Evolutionary conservation across 2,113 vertebrate species (phyloP), one percentile per base, ranked within the genome.

Genomic region (Clarias batrachus): DNA sequence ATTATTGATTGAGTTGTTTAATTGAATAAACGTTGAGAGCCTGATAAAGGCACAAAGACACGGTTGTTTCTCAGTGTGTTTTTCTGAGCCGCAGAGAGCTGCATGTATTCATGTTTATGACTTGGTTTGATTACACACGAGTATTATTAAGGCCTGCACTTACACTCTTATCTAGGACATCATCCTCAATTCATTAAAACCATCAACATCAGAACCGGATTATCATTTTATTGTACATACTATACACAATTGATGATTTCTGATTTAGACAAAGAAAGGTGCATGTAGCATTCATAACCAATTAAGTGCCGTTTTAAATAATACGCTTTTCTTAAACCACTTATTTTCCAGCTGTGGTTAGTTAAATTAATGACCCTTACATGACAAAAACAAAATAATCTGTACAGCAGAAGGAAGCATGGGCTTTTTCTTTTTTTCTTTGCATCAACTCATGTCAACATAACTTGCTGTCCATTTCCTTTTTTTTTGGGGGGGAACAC

Each of bases 1-100:
- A 25, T 27, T 71, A 60, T 65, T 59, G 48, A 60, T 73, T 59
- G 41, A 48, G 41, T 48, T 48, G 48, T 87, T 80, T 63, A 82
- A 82, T 86, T 87, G 66, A 86, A 86, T 87, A 90, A 89, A 90
- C 83, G 85, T 88, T 57, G 27, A 84, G 17, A 25, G 84, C 77
- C 89, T 33, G 84, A 66, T 9, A 9, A 76, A 68, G 84, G 81
- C 84, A 88, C 85, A 86, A 88, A 81, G 68, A 78, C 48, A 8
- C 17, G 19, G 3, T 4, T 54, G 77, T 81, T 70, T 85, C 17
- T 83, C 27, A 2, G 60, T 81, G 84, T 77, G 52, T 85, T 62
- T 84, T 56, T 65, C 57, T 0, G 17, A 86, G 23, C 87, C 25
- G 77, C 59, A 88, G 41, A 84, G 52, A 73, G 54, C 48, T 83